Evolutionary conservation across 2,113 vertebrate genomes (phyloP).

Genomic region (Diphyllodes magnificus): DNA sequence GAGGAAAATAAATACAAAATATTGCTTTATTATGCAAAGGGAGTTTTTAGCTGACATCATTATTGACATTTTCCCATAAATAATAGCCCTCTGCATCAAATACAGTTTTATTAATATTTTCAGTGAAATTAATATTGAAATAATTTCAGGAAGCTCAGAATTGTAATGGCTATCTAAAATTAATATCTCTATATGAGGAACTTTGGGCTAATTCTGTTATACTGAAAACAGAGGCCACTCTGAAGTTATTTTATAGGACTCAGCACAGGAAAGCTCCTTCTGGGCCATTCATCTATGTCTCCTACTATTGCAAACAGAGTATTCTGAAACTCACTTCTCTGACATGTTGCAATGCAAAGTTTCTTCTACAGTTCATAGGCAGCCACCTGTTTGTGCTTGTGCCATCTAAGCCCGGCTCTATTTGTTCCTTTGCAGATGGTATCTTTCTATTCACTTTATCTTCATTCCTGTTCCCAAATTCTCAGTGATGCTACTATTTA

Average conservation of each 20-base stretch:
- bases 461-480: neutral
- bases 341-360: rapidly evolving
- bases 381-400: neutral
- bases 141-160: neutral
- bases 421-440: neutral
- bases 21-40: neutral
- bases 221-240: neutral
- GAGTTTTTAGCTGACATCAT: neutral
- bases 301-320: neutral
- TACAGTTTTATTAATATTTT: neutral
- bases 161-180: neutral
- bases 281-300: neutral
- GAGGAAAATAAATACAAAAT: neutral
- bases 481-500: neutral
- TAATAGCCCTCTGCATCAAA: neutral
- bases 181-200: neutral
- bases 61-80: neutral
- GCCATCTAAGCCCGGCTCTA: neutral
- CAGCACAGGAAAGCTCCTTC: neutral
- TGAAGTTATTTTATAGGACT: neutral
- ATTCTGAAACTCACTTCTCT: neutral
- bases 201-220: neutral
- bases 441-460: neutral
- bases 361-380: neutral
- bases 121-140: neutral